Evolutionary conservation across 2,797 vertebrate species (phyloP).

Genomic region (Podarcis siculus): DNA sequence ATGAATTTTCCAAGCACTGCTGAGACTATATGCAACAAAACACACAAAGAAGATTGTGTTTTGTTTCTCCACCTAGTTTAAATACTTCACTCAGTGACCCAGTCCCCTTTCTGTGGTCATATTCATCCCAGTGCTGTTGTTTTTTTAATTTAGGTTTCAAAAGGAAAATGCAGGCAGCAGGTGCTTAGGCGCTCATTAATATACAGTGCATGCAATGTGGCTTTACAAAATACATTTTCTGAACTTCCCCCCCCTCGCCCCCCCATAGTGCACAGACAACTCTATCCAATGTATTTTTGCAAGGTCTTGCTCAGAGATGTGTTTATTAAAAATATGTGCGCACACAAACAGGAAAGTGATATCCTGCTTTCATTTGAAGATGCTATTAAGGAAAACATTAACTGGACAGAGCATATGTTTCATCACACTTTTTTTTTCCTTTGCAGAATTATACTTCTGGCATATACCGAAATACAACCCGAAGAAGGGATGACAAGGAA

Average conservation of each 20-base stretch:
- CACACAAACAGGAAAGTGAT: not conserved
- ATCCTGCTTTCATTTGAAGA: not conserved
- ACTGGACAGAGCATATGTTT: not conserved
- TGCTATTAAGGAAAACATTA: constrained; percentile 1
- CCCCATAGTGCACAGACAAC: not conserved
- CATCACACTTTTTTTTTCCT: not conserved
- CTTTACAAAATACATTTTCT: not conserved
- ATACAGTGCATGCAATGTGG: not conserved
- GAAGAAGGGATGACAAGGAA: not conserved
- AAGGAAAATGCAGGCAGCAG: not conserved
- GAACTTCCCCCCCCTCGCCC: too few species aligned
- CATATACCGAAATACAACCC: not conserved
- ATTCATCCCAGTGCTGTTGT: not conserved
- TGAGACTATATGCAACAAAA: not conserved
- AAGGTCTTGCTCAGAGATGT: not conserved
- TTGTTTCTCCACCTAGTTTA: not conserved
- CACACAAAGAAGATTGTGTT: not conserved
- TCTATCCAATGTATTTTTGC: not conserved
- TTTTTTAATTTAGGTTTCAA: not conserved
- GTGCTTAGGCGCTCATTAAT: not conserved
- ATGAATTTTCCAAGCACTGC: not conserved
- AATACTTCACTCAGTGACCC: not conserved
- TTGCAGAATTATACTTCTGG: not conserved
- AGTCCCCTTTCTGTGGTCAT: not conserved
- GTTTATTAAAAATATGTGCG: not conserved